These are phyloP conservation scores for Polyommatus iphigenia DNA, from an alignment of 2,888 invertebrate genomes.

Conservation along the genomic window DNA sequence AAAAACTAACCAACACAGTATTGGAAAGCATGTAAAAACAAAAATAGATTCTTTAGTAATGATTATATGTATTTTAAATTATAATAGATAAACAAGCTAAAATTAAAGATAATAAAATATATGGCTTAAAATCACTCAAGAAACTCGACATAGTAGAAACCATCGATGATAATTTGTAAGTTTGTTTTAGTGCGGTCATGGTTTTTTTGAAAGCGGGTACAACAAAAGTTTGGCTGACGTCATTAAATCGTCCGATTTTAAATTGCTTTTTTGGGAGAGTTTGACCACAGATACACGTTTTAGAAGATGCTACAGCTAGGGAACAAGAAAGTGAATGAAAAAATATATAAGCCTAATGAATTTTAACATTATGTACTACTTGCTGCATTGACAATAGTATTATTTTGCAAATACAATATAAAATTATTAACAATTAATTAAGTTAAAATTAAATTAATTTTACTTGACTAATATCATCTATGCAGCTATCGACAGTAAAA, in stretches of 20 bases:
- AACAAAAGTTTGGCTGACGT: slow-evolving; percentile 69
- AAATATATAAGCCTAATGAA: too few relatives aligned
- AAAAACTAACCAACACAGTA: too few relatives aligned
- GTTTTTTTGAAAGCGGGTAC: slow-evolving; percentile 54
- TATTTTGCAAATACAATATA: too few relatives aligned
- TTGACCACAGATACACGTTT: background rate
- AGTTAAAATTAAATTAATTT: too few relatives aligned
- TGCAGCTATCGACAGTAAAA: too few relatives aligned
- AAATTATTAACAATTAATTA: too few relatives aligned
- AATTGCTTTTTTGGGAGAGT: slow-evolving; percentile 61
- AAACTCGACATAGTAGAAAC: slow-evolving; percentile 53
- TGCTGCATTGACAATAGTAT: too few relatives aligned
- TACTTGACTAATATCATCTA: too few relatives aligned
- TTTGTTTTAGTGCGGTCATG: slow-evolving; percentile 76
- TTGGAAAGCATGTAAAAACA: background rate
- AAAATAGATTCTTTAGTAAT: background rate
- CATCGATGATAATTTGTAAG: slow-evolving; percentile 62
- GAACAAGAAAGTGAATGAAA: too few relatives aligned
- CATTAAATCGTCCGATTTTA: slow-evolving; percentile 63
- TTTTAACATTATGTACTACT: too few relatives aligned
- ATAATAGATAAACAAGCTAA: background rate
- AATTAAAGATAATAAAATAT: slow-evolving; percentile 32
- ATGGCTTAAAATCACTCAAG: background rate
- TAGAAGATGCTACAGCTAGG: background rate
- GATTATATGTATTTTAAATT: too few relatives aligned